Evolutionary conservation across 2,888 invertebrate genomes (phyloP).

Genomic region (Melipona bicolor): DNA sequence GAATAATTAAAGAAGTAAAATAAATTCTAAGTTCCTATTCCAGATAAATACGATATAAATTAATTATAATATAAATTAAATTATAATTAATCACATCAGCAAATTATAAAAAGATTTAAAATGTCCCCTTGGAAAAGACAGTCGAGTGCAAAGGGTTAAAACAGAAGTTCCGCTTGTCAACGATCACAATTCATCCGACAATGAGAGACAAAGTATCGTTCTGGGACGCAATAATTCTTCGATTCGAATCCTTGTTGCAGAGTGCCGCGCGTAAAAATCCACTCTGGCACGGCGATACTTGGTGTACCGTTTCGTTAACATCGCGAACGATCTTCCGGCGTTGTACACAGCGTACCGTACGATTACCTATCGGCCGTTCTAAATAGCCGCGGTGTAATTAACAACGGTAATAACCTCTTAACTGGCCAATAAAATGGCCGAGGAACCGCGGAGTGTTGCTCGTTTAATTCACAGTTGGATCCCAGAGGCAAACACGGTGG

Average conservation of each 20-base stretch:
- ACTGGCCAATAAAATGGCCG: conserved; percentile 38
- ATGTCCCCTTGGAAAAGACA: no score
- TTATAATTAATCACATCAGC: no score
- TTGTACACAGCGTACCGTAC: not conserved
- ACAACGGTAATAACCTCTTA: conserved; percentile 41
- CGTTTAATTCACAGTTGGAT: conserved; percentile 33
- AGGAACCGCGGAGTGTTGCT: not conserved
- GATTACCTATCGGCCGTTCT: conserved; percentile 24
- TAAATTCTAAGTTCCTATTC: no score
- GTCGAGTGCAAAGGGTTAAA: not conserved
- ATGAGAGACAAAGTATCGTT: not conserved
- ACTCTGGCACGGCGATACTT: not conserved
- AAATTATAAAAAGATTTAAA: no score
- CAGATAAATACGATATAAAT: no score
- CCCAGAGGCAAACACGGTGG: conserved; percentile 17
- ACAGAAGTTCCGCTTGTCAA: not conserved
- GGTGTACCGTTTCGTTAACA: conserved; percentile 18
- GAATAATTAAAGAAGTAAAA: no score
- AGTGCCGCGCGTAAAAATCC: not conserved
- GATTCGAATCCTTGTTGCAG: not conserved
- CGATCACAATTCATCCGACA: not conserved
- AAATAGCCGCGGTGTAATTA: conserved; percentile 38
- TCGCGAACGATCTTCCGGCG: not conserved
- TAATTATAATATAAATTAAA: no score
- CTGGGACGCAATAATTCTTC: not conserved